Evolutionary conservation across 2,113 vertebrate species (phyloP).

Genomic region (Uropsilus gracilis): DNA sequence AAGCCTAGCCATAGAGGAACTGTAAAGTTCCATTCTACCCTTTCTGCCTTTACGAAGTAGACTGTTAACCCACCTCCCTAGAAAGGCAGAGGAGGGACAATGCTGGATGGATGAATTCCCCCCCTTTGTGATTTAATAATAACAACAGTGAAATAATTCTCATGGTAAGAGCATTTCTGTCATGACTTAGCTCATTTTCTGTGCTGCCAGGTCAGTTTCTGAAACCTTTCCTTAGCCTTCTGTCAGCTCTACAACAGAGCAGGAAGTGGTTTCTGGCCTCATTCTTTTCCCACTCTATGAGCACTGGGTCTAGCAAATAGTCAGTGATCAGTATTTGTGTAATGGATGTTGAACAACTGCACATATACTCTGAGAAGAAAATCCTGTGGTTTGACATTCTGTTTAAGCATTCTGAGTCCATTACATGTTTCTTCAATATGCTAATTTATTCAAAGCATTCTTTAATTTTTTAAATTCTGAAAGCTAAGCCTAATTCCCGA

Average conservation of each 20-base stretch:
- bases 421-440: not conserved
- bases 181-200: not conserved
- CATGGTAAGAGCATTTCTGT: not conserved
- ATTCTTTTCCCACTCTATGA: not conserved
- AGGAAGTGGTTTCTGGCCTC: not conserved
- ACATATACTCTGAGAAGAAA: not conserved
- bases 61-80: not conserved
- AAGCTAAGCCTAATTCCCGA: slow-evolving; percentile 6
- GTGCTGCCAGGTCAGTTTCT: not conserved
- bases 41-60: not conserved
- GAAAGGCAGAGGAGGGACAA: not conserved
- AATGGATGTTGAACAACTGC: not conserved
- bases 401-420: not conserved
- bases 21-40: not conserved
- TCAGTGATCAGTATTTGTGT: not conserved
- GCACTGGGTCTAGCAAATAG: not conserved
- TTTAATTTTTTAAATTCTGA: not conserved
- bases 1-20: not conserved
- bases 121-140: not conserved
- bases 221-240: not conserved
- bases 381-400: not conserved
- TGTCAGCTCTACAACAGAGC: not conserved
- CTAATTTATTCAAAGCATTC: not conserved
- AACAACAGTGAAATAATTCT: not conserved
- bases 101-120: no score